phyloP scores from a whole-genome alignment of 2,888 invertebrate species.

The Gastrophysa polygoni region DNA sequence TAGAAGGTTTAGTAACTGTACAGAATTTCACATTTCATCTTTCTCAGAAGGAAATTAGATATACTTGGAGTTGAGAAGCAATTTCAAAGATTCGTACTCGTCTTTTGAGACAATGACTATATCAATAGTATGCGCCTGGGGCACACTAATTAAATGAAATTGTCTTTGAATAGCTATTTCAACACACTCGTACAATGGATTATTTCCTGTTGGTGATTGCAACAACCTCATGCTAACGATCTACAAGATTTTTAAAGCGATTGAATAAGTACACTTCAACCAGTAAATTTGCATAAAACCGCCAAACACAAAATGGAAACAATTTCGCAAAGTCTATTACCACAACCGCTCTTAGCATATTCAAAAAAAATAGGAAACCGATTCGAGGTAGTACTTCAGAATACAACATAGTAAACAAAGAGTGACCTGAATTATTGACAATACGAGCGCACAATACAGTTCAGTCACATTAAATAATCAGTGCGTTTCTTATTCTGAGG shows the following conservation, averaged over 20 bases:
- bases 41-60: too few relatives aligned
- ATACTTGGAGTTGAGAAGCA: too few relatives aligned
- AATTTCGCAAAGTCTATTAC: constrained; percentile 1
- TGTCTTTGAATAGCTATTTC: background rate
- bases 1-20: too few relatives aligned
- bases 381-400: background rate
- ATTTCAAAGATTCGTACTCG: too few relatives aligned
- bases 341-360: background rate
- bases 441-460: background rate
- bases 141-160: background rate
- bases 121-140: too few relatives aligned
- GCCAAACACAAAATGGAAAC: background rate
- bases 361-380: background rate
- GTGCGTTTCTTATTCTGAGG: background rate
- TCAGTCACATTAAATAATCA: background rate
- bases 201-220: background rate
- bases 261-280: background rate
- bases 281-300: background rate
- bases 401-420: background rate
- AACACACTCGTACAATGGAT: background rate
- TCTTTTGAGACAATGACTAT: too few relatives aligned
- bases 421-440: background rate
- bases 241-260: background rate
- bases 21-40: too few relatives aligned
- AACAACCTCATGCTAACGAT: background rate